These are phyloP conservation scores for Asobara japonica DNA, from an alignment of 1,140 invertebrate genomes.

Conservation along the genomic window DNA sequence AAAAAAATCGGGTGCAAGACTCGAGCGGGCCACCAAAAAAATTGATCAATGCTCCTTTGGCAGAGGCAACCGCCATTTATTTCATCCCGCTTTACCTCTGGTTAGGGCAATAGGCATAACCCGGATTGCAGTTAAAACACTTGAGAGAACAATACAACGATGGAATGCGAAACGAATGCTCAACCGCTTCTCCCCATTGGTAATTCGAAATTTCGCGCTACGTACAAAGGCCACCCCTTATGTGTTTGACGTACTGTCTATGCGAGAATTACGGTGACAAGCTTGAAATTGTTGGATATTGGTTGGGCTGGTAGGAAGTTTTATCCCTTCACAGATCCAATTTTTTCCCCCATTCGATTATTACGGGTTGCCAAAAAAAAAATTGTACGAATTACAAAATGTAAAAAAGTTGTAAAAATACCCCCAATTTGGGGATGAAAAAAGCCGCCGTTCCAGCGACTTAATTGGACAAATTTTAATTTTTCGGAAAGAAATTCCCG, in stretches of 20 bases:
- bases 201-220: conserved; percentile 11
- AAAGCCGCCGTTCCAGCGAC: too few relatives aligned
- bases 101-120: neutral
- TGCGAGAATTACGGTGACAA: neutral
- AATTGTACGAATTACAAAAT: neutral
- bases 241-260: conserved; percentile 11
- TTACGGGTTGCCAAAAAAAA: neutral
- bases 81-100: neutral
- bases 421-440: too few relatives aligned
- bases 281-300: conserved; percentile 11
- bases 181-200: conserved; percentile 12
- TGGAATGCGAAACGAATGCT: conserved; percentile 6
- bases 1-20: neutral
- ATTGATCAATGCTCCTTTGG: neutral
- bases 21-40: neutral
- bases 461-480: too few relatives aligned
- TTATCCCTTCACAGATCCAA: neutral
- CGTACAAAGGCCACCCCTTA: conserved; percentile 9
- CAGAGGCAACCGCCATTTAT: neutral
- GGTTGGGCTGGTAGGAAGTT: neutral
- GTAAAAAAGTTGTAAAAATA: too few relatives aligned
- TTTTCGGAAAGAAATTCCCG: too few relatives aligned
- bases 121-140: neutral
- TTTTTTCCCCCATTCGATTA: neutral
- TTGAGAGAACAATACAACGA: conserved; percentile 11